Evolutionary conservation across 1,140 invertebrate species (phyloP), one percentile per base, ranked within the genome.

Genomic region (Brachionus plicatilis): DNA sequence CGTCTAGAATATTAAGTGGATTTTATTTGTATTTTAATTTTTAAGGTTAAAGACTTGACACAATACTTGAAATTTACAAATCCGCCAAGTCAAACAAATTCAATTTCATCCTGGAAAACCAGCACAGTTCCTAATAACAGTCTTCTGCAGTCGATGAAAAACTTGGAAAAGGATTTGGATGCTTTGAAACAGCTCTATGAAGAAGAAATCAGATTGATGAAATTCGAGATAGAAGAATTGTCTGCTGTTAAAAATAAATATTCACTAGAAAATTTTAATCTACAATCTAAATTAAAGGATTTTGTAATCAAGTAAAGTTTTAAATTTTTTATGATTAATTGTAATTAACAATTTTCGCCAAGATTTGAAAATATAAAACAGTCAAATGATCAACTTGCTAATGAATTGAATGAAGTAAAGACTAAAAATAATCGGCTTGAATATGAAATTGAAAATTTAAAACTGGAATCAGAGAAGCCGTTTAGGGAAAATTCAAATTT

Each of bases 231-330:
- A 9, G 79, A 82, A 65, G 53, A 60, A 47, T 27, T 82, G 41
- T 82, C 79, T n/a, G n/a, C 37, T 65, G 79, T 65, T 29, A 82
- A 82, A 60, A 82, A 68, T 45, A 82, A 82, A 60, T 65, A 65
- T 43, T 60, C 53, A 1, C 14, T 82, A 1, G 79, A 82, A 17
- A 82, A 82, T 65, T 82, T 65, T 37, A 60, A 82, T 47, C 37
- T 68, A 9, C 33, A 68, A 27, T 43, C 37, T 5, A 82, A 82
- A 29, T 14, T 82, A 20, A 68, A 45, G 9, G 79, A 82, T 68
- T 60, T 68, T 65, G 37, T 82, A 6, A 29, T 43, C 3, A 82
- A 68, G 79, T 82, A n/a, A 47, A 47, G 7, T 47, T 0, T 37
- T 37, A 1, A 29, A 37, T 37, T 7, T 37, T 37, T 37, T 5